phyloP scores from a whole-genome alignment of 1,140 invertebrate species.

The Portunus trituberculatus region DNA sequence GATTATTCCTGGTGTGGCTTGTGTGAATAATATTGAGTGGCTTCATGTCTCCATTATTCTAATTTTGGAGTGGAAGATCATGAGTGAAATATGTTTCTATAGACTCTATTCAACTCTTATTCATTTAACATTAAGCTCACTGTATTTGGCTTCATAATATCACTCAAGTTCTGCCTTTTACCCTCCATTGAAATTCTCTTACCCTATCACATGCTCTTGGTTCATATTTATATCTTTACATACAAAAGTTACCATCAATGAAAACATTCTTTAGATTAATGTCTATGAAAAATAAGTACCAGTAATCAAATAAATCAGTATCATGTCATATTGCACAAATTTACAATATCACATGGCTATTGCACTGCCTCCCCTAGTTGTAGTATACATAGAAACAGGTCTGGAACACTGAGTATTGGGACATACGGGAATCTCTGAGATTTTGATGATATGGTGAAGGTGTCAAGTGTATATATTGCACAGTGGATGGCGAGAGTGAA shows the following conservation, averaged over 20 bases:
- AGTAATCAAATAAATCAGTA: neutral
- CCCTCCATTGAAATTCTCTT: neutral
- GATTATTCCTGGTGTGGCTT: neutral
- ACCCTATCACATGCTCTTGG: neutral
- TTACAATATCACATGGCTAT: conserved; percentile 55
- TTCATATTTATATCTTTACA: neutral
- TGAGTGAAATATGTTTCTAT: neutral
- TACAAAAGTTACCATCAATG: neutral
- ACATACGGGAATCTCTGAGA: conserved; percentile 31
- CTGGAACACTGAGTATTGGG: neutral
- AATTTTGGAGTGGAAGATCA: conserved; percentile 4
- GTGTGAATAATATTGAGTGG: neutral
- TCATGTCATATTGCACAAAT: neutral
- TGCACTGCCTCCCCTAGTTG: neutral
- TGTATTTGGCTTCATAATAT: neutral
- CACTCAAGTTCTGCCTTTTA: neutral
- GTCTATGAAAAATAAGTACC: neutral
- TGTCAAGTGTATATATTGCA: conserved; percentile 25
- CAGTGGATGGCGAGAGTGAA: neutral
- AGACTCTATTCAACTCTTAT: neutral
- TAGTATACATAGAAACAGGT: neutral
- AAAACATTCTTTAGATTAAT: neutral
- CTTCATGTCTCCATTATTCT: neutral
- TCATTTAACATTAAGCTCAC: neutral
- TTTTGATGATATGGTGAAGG: conserved; percentile 52